phyloP scores from a whole-genome alignment of 2,888 invertebrate species.

The Thymelicus lineola region DNA sequence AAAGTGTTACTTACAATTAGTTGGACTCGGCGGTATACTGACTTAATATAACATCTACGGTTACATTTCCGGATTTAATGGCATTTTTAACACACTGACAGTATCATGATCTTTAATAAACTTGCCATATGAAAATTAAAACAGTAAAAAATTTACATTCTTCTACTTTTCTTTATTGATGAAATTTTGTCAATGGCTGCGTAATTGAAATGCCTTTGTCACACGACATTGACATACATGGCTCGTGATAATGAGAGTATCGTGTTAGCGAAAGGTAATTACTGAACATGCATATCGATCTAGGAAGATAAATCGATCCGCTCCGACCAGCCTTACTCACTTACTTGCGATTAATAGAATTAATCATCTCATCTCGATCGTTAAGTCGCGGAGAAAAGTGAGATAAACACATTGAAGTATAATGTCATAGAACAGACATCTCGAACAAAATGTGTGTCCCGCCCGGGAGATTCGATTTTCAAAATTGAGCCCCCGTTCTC shows the following conservation, averaged over 20 bases:
- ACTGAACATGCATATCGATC: slow-evolving; percentile 44
- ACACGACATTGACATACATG: slow-evolving; percentile 28
- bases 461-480: no score
- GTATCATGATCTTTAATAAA: no score
- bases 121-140: no score
- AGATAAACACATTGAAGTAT: no score
- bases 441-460: no score
- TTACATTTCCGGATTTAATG: no score
- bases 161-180: neutral
- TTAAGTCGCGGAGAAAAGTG: neutral
- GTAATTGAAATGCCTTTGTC: slow-evolving; percentile 38
- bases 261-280: slow-evolving; percentile 42
- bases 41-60: neutral
- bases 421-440: no score
- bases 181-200: slow-evolving; percentile 22
- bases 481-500: no score
- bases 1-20: slow-evolving; percentile 59
- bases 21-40: slow-evolving; percentile 33
- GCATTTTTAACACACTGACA: no score
- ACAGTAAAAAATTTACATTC: neutral
- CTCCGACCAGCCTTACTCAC: slow-evolving; percentile 12
- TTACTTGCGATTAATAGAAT: slow-evolving; percentile 31
- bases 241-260: slow-evolving; percentile 34
- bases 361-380: slow-evolving; percentile 18
- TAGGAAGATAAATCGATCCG: slow-evolving; percentile 43